Evolutionary conservation across 2,797 vertebrate genomes (phyloP), one percentile per base, ranked within the genome.

Genomic region (Bradypodion ventrale): DNA sequence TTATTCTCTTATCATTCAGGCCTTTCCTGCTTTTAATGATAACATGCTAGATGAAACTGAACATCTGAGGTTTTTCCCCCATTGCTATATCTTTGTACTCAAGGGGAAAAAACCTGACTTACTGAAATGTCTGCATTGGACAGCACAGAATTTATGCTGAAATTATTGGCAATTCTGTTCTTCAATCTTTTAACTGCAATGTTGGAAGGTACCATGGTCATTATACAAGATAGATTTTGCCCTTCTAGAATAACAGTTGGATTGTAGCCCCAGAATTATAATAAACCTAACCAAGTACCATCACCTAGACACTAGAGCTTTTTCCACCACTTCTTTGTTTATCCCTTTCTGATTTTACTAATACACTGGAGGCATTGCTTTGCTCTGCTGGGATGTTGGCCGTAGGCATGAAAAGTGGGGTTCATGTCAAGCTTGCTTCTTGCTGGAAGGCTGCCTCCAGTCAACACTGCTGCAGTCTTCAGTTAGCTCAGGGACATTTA

Each of bases 401-500:
- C 52, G 59, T 29, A n/a, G 35, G 46, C 82, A 56, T 56, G 46
- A 46, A 65, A 65, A 66, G 81, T 29, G 68, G 6, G 21, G 35
- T 13, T 83, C 13, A 16, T 16, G 19, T 68, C 42, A 46, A 63
- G 69, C 60, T 49, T 63, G 25, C 23, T 74, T 19, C 44, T 49
- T 82, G 70, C 63, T 59, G 21, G 82, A 42, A 37, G 13, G 40
- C 46, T 83, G 82, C 73, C 21, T 69, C n/a, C 60, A 60, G 65
- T 83, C 75, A 83, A 29, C 8, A 16, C 15, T 60, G 52, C 46
- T 35, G 23, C 35, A 69, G 66, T 59, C 29, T 77, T 44, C 29
- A n/a, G n/a, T 76, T 76, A 59, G 65, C 65, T 44, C 74, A 77
- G 75, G 75, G 74, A 59, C 74, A 70, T 44, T 83, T 83, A 27